A percentile compares a stretch with the other conserved stretches of the same genome.
Evolutionary conservation across 2,888 invertebrate species (phyloP).

Genomic region (Morpho achilles): DNA sequence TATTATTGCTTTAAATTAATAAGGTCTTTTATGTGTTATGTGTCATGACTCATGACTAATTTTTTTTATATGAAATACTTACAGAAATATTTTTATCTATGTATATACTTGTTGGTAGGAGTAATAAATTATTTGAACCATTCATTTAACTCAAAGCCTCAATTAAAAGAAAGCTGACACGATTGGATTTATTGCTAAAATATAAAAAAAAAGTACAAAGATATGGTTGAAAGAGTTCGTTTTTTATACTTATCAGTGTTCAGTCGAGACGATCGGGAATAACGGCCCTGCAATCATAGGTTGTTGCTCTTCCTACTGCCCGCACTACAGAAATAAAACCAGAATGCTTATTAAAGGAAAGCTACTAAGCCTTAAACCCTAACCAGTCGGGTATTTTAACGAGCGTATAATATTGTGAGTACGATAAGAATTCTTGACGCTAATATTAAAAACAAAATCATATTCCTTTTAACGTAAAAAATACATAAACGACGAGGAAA

Average conservation of each 20-base stretch:
- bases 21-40: not conserved
- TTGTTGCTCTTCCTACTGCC: constrained; percentile 74
- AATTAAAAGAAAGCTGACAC: no score
- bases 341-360: constrained; percentile 49
- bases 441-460: not conserved
- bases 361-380: constrained; percentile 29
- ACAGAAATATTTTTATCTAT: no score
- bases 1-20: not conserved
- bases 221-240: constrained; percentile 38
- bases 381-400: constrained; percentile 15
- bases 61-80: not conserved
- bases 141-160: not conserved
- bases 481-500: no score
- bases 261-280: constrained; percentile 64
- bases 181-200: constrained; percentile 7
- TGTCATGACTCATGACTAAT: constrained; percentile 1
- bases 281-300: constrained; percentile 79
- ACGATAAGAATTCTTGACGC: not conserved
- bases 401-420: constrained; percentile 3
- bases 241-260: constrained; percentile 54
- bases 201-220: constrained; percentile 15
- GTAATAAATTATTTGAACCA: not conserved
- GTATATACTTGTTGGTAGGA: no score
- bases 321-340: constrained; percentile 53
- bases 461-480: not conserved